These are phyloP conservation scores for Gryon sp. DNA, from an alignment of 1,140 invertebrate species.

Conservation along the genomic window DNA sequence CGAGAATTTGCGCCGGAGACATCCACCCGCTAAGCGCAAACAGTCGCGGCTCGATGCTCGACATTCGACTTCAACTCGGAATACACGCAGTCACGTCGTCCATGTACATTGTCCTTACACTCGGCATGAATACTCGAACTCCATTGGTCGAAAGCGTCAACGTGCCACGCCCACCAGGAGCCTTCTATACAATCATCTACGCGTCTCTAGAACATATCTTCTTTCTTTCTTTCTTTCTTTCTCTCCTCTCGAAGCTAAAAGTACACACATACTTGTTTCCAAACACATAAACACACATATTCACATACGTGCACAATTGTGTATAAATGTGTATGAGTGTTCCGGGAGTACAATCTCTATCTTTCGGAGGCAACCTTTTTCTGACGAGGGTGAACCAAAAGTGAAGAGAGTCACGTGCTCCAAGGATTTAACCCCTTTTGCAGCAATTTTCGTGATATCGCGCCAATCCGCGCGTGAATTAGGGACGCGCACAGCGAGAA, in stretches of 20 bases:
- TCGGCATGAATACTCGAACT: slow-evolving; percentile 70
- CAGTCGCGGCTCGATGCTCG: slow-evolving; percentile 58
- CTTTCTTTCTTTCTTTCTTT: slow-evolving; percentile 26
- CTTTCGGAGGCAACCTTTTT: slow-evolving; percentile 23
- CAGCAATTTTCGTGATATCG: slow-evolving; percentile 42
- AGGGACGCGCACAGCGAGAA: slow-evolving; percentile 43
- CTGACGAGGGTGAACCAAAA: slow-evolving; percentile 19
- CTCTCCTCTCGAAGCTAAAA: slow-evolving; percentile 17
- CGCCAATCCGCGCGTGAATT: slow-evolving; percentile 53
- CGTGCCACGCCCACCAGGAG: slow-evolving; percentile 74
- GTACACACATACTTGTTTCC: slow-evolving; percentile 17
- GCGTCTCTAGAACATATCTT: slow-evolving; percentile 64
- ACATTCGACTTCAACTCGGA: slow-evolving; percentile 66
- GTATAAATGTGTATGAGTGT: slow-evolving; percentile 10
- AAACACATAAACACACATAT: no score
- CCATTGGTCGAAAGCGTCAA: slow-evolving; percentile 77
- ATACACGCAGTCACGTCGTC: slow-evolving; percentile 52
- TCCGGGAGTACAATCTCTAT: slow-evolving; percentile 11
- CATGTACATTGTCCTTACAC: slow-evolving; percentile 77
- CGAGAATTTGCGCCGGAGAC: slow-evolving; percentile 15
- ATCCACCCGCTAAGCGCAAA: slow-evolving; percentile 57
- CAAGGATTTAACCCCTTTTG: slow-evolving; percentile 39
- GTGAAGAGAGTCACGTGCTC: slow-evolving; percentile 37
- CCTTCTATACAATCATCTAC: slow-evolving; percentile 74
- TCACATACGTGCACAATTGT: neutral